These are phyloP conservation scores for Thinocorus orbignyianus DNA, from an alignment of 2,113 vertebrate genomes.

Conservation along the genomic window DNA sequence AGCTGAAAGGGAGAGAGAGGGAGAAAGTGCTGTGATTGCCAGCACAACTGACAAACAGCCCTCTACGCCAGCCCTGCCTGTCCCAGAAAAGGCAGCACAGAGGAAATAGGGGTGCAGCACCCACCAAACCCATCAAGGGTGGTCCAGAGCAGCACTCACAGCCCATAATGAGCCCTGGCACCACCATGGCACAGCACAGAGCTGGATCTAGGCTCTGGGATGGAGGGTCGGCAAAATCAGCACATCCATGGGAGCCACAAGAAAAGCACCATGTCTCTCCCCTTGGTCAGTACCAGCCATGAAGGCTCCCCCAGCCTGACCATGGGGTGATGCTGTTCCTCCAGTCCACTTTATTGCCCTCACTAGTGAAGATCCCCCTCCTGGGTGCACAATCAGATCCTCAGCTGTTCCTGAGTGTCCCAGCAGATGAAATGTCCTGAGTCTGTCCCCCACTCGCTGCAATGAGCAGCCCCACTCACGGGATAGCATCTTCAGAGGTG, in stretches of 20 bases:
- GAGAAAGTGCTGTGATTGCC: neutral
- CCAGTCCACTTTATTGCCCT: accelerated
- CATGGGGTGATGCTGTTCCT: neutral
- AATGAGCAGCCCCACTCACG: too few relatives aligned
- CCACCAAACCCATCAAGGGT: neutral
- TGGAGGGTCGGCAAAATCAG: neutral
- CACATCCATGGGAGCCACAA: neutral
- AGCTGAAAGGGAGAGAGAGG: neutral
- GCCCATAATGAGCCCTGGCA: accelerated
- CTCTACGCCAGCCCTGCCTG: neutral
- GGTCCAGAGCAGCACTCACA: neutral
- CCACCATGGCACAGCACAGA: accelerated
- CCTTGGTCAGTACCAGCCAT: accelerated
- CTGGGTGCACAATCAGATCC: neutral
- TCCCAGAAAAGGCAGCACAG: neutral
- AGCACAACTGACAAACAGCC: neutral
- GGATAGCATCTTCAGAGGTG: neutral
- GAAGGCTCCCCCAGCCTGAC: accelerated
- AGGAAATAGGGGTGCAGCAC: neutral
- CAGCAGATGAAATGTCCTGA: accelerated
- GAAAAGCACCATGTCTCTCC: neutral
- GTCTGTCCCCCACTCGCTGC: accelerated
- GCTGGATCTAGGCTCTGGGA: neutral
- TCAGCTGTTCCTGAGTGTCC: neutral
- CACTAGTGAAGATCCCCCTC: accelerated